Base-by-base conservation (phyloP, 2,797 vertebrate genomes). In the Botia almorhae region DNA sequence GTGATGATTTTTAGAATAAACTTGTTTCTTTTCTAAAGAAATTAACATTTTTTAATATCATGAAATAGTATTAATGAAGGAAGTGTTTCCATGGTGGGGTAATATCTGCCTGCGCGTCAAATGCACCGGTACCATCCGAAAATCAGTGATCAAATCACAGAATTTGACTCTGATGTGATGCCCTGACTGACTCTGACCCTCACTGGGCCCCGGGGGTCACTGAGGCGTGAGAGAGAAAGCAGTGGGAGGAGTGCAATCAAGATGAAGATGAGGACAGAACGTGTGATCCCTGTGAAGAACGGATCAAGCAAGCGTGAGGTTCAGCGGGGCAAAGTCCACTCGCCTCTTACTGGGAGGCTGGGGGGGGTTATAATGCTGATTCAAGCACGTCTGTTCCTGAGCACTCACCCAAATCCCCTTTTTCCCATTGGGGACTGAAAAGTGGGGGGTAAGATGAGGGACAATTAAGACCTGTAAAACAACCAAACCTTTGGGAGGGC, bases 261-360 rank as follows among this genome's bases (percentile, higher is more conserved):
- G 69, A 82, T 74, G 81, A 87, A 85, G 80, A 85, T 39, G 73
- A 85, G 73, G 80, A 60, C 43, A 19, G 73, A 81, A 84, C 85
- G 85, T 86, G 85, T 84, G 85, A 78, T 84, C 36, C 70, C 16
- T 69, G 70, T 60, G 81, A 84, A 86, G 83, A 80, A 70, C 74
- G 19, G 85, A 46, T 75, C 83, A 86, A 65, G 85, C 81, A 63
- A 86, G 85, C 85, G 78, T 86, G 83, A 86, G 81, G 83, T 84
- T 82, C 83, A 82, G 85, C 60, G 56, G 85, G 85, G 71, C 85
- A 83, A 83, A 86, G 85, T 86, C 85, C 85, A 68, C 70, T 74
- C 51, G 13, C 60, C 76, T 74, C 69, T 63, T 51, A 77, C 71
- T 39, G 39, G 39, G 39, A 39, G 8, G 70, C 61, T 67, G 33